Base-by-base conservation (phyloP, 1,140 invertebrate genomes). In the Babylonia areolata region DNA sequence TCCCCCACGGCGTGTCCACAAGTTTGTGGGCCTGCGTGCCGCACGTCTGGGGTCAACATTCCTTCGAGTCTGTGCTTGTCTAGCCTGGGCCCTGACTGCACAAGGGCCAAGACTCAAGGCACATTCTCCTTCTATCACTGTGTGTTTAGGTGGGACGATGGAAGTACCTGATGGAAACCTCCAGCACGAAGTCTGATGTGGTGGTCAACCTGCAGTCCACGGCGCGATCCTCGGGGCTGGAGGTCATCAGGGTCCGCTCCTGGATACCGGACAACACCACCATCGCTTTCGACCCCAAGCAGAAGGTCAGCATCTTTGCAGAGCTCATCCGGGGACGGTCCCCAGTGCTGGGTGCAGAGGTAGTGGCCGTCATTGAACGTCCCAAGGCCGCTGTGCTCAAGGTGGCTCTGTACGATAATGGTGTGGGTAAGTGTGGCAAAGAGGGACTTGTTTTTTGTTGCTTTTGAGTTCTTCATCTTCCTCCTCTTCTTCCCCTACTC, bases 181-280 rank as follows among this genome's bases (percentile, higher is more conserved):
- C 81, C 37, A 73, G 81, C 6, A 40, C 42, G 9, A 20, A 87
- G 77, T 87, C 88, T 9, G 37, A 81, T n/a, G 75, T 87, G 2
- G 78, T 85, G 2, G 75, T 89, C n/a, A 85, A 78, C 82, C 46
- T 89, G 3, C 88, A 89, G 40, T 89, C 88, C 17, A 89, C 85
- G 12, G n/a, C 86, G 23, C 54, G 86, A 17, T 31, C 83, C 17
- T 31, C 51, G 33, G 71, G 51, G 9, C 15, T 12, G 2, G 83
- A 88, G 35, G 84, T 85, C 6, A 37, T 89, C 17, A 78, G 87
- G 37, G 58, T 87, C 23, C 81, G 31, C 1, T 85, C 84, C 3
- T 87, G 86, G 86, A 58, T 87, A 5, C 46, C 79, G 23, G 75
- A 87, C 35, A 46, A 87, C 39, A 81, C 39, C 20, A 79, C 78